phyloP scores from a whole-genome alignment of 2,113 vertebrate genomes.

The Gnathochromis pfefferi region DNA sequence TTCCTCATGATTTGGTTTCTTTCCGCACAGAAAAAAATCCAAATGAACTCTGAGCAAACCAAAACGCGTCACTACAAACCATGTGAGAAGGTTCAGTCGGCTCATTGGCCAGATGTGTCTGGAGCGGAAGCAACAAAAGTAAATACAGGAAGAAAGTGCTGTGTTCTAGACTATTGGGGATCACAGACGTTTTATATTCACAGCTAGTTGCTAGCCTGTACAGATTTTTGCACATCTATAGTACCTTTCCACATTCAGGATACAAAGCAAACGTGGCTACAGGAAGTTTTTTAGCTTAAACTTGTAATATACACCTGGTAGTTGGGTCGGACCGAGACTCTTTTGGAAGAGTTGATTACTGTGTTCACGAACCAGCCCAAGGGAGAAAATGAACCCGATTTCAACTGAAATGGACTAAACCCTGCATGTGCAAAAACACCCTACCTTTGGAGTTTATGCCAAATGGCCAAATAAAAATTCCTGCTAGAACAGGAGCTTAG shows the following conservation, averaged over 20 bases:
- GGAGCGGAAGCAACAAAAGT: not conserved
- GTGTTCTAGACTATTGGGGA: not conserved
- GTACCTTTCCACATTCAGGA: not conserved
- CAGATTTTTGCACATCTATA: not conserved
- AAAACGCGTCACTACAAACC: not conserved
- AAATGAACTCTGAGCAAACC: not conserved
- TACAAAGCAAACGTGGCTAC: not conserved
- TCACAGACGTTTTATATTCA: not conserved
- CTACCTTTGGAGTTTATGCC: not conserved
- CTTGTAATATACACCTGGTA: not conserved
- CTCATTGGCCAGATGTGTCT: not conserved
- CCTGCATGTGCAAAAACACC: not conserved
- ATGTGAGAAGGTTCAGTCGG: not conserved
- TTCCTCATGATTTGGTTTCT: not conserved
- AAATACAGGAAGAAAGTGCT: not conserved
- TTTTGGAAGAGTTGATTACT: accelerated
- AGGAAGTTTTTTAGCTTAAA: not conserved
- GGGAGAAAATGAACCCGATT: not conserved
- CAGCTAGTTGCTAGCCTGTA: not conserved
- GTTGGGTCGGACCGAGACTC: accelerated
- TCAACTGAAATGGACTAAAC: not conserved
- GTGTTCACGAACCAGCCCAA: not conserved
- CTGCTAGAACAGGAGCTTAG: not conserved
- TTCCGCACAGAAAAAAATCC: not conserved
- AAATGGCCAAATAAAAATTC: not conserved